phyloP scores from a whole-genome alignment of 2,888 invertebrate genomes.

The Chrysolina oricalcia region DNA sequence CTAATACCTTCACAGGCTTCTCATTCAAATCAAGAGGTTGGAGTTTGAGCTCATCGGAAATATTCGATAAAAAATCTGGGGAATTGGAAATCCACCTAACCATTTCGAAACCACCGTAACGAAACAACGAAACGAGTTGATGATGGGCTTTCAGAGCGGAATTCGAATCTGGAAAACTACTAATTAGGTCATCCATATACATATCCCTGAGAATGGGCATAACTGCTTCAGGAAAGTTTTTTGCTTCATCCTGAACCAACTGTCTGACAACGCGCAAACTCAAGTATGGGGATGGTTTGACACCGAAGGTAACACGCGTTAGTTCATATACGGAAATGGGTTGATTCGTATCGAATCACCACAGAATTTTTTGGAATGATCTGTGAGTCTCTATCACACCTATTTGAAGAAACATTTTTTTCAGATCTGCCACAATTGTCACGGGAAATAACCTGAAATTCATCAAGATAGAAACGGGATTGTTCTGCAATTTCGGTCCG shows the following conservation, averaged over 20 bases:
- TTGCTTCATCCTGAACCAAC: conserved; percentile 7
- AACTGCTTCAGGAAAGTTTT: not conserved
- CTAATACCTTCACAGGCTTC: not conserved
- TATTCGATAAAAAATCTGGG: not conserved
- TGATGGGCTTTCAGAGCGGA: not conserved
- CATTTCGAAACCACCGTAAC: not conserved
- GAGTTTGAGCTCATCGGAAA: not conserved
- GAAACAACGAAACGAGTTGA: not conserved
- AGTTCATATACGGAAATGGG: not conserved
- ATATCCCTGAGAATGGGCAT: not conserved
- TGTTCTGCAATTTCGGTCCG: not conserved
- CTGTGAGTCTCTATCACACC: not conserved
- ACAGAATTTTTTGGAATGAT: not conserved
- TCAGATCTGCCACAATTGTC: not conserved
- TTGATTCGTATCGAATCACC: not conserved
- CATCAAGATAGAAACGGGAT: not conserved
- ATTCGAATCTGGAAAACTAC: not conserved
- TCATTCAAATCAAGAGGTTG: not conserved
- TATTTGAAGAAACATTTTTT: conserved; percentile 4
- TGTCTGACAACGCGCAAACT: conserved; percentile 3
- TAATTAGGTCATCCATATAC: not conserved
- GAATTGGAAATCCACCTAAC: not conserved
- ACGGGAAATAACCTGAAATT: not conserved
- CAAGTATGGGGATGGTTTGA: not conserved
- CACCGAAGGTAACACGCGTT: not conserved